Evolutionary conservation across 2,888 invertebrate species (phyloP).

Genomic region (Netelia melanura): DNA sequence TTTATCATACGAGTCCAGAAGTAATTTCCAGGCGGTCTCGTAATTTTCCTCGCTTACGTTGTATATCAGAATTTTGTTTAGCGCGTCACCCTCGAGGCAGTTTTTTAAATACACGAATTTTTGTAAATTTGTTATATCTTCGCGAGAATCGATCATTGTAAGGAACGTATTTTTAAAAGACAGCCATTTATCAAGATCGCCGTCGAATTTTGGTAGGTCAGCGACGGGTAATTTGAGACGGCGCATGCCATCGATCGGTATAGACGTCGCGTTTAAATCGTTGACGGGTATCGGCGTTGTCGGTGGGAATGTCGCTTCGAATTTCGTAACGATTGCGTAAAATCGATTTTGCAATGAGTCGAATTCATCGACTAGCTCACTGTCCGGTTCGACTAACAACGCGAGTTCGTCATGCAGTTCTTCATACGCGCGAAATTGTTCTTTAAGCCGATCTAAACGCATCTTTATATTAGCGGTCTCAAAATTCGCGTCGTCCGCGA

Average conservation of each 20-base stretch:
- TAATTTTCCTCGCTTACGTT: conserved; percentile 59
- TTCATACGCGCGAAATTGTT: conserved; percentile 47
- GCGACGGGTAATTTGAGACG: conserved; percentile 43
- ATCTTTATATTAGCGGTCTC: conserved; percentile 12
- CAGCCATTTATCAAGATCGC: conserved; percentile 58
- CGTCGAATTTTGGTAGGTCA: conserved; percentile 64
- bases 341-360: conserved; percentile 26
- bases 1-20: conserved; percentile 54
- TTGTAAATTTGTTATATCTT: conserved; percentile 57
- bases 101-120: conserved; percentile 62
- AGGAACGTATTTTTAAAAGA: conserved; percentile 53
- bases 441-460: conserved; percentile 5
- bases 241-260: conserved; percentile 22
- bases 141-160: conserved; percentile 60
- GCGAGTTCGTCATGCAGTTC: conserved; percentile 65
- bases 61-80: conserved; percentile 47
- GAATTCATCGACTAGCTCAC: conserved; percentile 7
- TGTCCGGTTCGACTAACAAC: conserved; percentile 3
- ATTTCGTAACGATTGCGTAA: not conserved
- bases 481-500: conserved; percentile 24
- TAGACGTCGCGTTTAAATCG: conserved; percentile 2
- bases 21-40: conserved; percentile 38
- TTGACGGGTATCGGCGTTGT: not conserved
- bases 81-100: conserved; percentile 52
- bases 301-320: not conserved